These are phyloP conservation scores for Rhinophrynus dorsalis DNA, from an alignment of 2,797 vertebrate species.

Conservation along the genomic window DNA sequence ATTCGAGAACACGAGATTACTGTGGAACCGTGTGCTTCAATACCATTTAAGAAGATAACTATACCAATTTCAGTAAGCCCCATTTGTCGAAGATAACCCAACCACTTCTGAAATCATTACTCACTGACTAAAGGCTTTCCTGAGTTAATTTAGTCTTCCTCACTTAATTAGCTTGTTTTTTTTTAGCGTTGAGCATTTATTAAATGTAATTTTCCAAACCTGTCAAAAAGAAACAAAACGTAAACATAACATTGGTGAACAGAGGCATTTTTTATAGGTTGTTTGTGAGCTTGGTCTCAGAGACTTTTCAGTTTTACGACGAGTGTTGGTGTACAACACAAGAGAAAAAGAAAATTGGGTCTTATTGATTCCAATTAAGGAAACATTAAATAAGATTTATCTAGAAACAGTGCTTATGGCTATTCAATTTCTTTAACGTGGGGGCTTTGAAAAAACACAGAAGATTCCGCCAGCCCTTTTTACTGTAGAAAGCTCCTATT, in stretches of 20 bases:
- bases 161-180: slow-evolving; percentile 61
- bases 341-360: slow-evolving; percentile 85
- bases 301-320: slow-evolving; percentile 71
- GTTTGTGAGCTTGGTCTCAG: slow-evolving; percentile 43
- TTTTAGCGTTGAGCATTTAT: slow-evolving; percentile 59
- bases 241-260: slow-evolving; percentile 52
- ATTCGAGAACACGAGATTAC: slow-evolving; percentile 57
- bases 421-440: slow-evolving; percentile 64
- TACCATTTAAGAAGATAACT: slow-evolving; percentile 57
- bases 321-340: slow-evolving; percentile 82
- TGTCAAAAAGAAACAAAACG: slow-evolving; percentile 43
- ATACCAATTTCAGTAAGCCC: slow-evolving; percentile 56
- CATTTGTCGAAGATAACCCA: slow-evolving; percentile 58
- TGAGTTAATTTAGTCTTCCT: slow-evolving; percentile 58
- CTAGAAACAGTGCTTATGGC: slow-evolving; percentile 78
- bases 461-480: slow-evolving; percentile 44
- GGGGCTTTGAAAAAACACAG: slow-evolving; percentile 54
- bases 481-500: not conserved
- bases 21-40: slow-evolving; percentile 50
- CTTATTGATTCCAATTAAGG: slow-evolving; percentile 98
- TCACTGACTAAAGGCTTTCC: slow-evolving; percentile 56
- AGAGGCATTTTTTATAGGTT: not conserved
- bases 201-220: slow-evolving; percentile 66
- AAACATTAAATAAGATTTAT: slow-evolving; percentile 97
- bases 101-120: slow-evolving; percentile 60